These are phyloP conservation scores for Arizona elegans DNA, from an alignment of 2,113 vertebrate genomes.

Conservation along the genomic window DNA sequence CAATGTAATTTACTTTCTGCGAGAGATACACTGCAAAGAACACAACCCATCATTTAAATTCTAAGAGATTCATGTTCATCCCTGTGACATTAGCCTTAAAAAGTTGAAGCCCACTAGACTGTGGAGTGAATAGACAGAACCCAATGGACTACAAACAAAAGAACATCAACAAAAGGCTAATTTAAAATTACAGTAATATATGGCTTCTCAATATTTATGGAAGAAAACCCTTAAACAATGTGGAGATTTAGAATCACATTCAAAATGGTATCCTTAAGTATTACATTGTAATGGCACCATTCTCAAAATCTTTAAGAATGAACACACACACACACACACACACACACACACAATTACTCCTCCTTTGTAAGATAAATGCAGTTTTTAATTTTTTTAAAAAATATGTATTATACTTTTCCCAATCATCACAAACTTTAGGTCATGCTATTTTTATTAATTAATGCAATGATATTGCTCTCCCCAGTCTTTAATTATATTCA, in stretches of 20 bases:
- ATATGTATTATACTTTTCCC: not conserved
- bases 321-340: not conserved
- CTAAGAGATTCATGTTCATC: slow-evolving; percentile 27
- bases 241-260: not conserved
- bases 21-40: slow-evolving; percentile 29
- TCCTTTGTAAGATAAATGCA: not conserved
- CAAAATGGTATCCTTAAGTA: not conserved
- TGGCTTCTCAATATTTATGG: slow-evolving; percentile 10
- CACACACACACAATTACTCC: not conserved
- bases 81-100: slow-evolving; percentile 12
- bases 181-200: slow-evolving; percentile 22
- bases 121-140: slow-evolving; percentile 23
- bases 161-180: slow-evolving; percentile 18
- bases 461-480: not conserved
- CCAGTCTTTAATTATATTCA: not conserved
- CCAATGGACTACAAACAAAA: slow-evolving; percentile 14
- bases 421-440: not conserved
- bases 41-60: slow-evolving; percentile 30
- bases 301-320: not conserved
- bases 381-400: not conserved
- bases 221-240: slow-evolving; percentile 9
- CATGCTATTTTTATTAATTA: not conserved
- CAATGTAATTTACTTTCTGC: slow-evolving; percentile 28
- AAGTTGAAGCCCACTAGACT: slow-evolving; percentile 2
- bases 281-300: not conserved